Evolutionary conservation across 2,113 vertebrate genomes (phyloP).

Genomic region (Rattus norvegicus): GRCr8 NC_086028.1:28269501-28270000

Average conservation of each 20-base stretch:
- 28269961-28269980: neutral
- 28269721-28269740: neutral
- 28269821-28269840: neutral
- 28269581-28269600: neutral
- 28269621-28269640: neutral
- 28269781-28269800: neutral
- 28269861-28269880: neutral
- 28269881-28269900: neutral
- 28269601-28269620: neutral
- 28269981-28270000: neutral
- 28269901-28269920: neutral
- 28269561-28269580: neutral
- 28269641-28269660: neutral
- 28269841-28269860: neutral
- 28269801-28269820: neutral
- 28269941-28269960: neutral
- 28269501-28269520: neutral
- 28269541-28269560: neutral
- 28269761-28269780: neutral
- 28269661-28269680: neutral
- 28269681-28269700: neutral
- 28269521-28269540: neutral
- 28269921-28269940: neutral
- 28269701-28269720: neutral
- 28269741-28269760: neutral